Base-by-base conservation (phyloP, 1,140 invertebrate genomes). In the Bombus sylvicola region DNA sequence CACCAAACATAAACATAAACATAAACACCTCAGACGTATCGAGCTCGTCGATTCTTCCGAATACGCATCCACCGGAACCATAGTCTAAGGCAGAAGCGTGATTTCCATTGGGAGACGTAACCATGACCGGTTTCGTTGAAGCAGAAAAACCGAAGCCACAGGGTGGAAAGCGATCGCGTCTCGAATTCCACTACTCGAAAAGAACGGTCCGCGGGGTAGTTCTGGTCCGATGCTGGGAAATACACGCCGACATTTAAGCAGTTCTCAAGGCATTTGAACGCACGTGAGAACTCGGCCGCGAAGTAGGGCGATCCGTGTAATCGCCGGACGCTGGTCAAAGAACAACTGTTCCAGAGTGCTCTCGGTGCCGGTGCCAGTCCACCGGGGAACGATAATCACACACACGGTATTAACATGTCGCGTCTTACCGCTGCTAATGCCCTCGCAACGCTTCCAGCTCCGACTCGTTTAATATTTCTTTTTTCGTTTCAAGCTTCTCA, bases 211-310 rank as follows among this genome's bases (percentile, higher is more conserved):
- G 34, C 66, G 34, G 66, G 34, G 34, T 69, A 9, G n/a, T 53
- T 53, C 10, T 25, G 41, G 1, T 15, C 1, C 37, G 37, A 41
- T 71, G 37, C 37, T 71, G 34, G 43, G 73, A 53, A 74, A 53
- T 53, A 53, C 47, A 53, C 18, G 47, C 0, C 18, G 34, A 10
- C 22, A 28, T 85, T 87, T 59, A 72, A 47, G 13, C 66, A 34
- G 37, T 78, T 59, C 34, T 62, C 41, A 31, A 87, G 62, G 53
- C n/a, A 73, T 81, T 86, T 64, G 59, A 86, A 59, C 77, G 84
- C 72, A 81, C 72, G 85, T 66, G 86, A 76, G 84, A 87, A 87
- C 53, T 62, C 69, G 37, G 18, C 41, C 25, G 57, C 53, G 28
- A 62, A 86, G 59, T 86, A 62, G 43, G 66, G 43, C 85, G n/a